phyloP scores from a whole-genome alignment of 2,113 vertebrate species.

The Vombatus ursinus region DNA sequence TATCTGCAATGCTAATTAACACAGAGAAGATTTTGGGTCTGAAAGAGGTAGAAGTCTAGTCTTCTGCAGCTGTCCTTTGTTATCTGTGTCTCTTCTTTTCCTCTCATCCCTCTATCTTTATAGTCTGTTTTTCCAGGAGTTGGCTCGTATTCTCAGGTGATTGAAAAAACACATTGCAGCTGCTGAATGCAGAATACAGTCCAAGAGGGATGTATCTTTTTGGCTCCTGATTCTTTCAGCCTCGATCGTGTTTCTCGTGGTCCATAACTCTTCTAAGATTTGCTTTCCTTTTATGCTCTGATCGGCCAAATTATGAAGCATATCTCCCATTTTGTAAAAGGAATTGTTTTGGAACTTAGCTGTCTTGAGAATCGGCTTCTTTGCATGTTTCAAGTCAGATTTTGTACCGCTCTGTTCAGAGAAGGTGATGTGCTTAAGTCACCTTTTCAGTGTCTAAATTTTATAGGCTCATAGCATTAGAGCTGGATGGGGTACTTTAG shows the following conservation, averaged over 20 bases:
- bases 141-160: slow-evolving; percentile 56
- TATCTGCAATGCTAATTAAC: slow-evolving; percentile 34
- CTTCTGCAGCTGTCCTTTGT: slow-evolving; percentile 31
- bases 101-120: slow-evolving; percentile 29
- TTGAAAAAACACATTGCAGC: slow-evolving; percentile 48
- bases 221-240: accelerated
- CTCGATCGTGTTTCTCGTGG: not conserved
- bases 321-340: slow-evolving; percentile 23
- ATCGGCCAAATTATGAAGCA: slow-evolving; percentile 7
- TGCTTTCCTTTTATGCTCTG: not conserved
- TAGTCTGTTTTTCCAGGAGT: slow-evolving; percentile 58
- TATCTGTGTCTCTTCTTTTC: slow-evolving; percentile 41
- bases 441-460: not conserved
- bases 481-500: not conserved
- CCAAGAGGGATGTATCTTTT: not conserved
- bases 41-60: not conserved
- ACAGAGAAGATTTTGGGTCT: slow-evolving; percentile 15
- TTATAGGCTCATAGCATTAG: not conserved
- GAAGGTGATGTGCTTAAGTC: not conserved
- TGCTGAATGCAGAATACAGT: not conserved
- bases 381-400: not conserved
- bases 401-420: not conserved
- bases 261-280: not conserved
- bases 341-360: not conserved
- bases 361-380: not conserved